A percentile compares a stretch with the other conserved stretches of the same genome.
Conservation (phyloP, 1,140 invertebrate species). For the Meloidogyne chitwoodi region DNA sequence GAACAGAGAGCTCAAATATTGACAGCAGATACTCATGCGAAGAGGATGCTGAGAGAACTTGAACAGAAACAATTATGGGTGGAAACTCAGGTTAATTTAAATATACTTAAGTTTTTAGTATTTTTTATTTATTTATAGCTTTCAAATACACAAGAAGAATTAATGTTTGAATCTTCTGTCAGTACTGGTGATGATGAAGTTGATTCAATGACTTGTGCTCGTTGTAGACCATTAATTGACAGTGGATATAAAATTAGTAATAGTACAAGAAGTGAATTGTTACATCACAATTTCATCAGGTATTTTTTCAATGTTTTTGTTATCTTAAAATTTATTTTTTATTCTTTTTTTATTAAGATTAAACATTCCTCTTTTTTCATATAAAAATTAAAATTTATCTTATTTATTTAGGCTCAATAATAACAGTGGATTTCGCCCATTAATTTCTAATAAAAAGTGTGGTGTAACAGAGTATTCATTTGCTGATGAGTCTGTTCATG, state of each 20-base stretch:
- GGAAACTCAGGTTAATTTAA: not conserved
- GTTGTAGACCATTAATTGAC: constrained; percentile 2
- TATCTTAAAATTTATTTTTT: too few relatives aligned
- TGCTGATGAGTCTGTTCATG: constrained; percentile 1
- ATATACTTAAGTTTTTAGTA: not conserved
- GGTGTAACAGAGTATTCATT: not conserved
- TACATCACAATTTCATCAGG: not conserved
- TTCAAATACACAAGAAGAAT: not conserved
- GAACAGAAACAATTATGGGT: not conserved
- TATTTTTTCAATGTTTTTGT: not conserved
- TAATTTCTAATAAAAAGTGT: constrained; percentile 13
- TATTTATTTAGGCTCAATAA: not conserved
- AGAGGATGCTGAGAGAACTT: not conserved
- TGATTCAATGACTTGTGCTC: not conserved
- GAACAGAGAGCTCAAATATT: constrained; percentile 5
- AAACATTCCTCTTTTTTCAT: too few relatives aligned
- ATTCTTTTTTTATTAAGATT: too few relatives aligned
- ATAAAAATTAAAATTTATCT: not conserved
- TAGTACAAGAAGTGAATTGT: not conserved
- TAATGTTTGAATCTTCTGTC: not conserved
- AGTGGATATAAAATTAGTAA: not conserved
- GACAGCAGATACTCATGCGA: not conserved
- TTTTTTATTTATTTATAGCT: constrained; percentile 6
- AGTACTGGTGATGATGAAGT: not conserved
- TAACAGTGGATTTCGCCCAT: not conserved